Evolutionary conservation across 2,888 invertebrate species (phyloP), one percentile per base, ranked within the genome.

Genomic region (Callinectes sapidus): DNA sequence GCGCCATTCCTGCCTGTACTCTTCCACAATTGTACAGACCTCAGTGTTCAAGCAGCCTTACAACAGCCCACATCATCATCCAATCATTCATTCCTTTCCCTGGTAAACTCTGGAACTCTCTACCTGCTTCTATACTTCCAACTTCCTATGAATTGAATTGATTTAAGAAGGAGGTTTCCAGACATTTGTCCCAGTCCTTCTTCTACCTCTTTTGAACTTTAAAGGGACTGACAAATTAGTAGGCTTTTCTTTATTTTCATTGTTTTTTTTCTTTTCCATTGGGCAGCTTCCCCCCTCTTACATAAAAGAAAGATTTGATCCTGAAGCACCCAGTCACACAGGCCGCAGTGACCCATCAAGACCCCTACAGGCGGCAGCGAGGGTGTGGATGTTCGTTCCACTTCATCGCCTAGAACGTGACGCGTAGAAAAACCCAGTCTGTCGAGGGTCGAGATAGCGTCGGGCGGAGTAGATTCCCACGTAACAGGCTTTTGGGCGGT

Each of bases 381-480:
- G 71, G 71, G 28, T 32, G 71, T 77, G 71, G 71, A 23, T 61
- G 71, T 28, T 77, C n/a, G 28, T 77, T 10, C 71, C 71, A 77
- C 71, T 77, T 77, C 28, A 28, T 28, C 28, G 28, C 71, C n/a
- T 13, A 77, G 28, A 77, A 77, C 71, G 71, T 77, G 71, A 77
- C 71, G 71, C 28, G 28, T 77, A 77, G 71, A 77, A 77, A 77
- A 77, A 23, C 71, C 71, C 28, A 77, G 71, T 28, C 28, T 28
- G 71, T 77, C 71, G 71, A 77, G 71, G 32, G 71, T 77, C 28
- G 28, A 77, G 71, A 77, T 77, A 77, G 71, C 71, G 71, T 77
- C 71, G 10, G 71, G 28, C 5, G 28, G 28, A 28, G 71, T n/a
- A 32, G 71, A 23, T 28, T 77, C 13, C 13, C 28, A 28, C 28